Evolutionary conservation across 2,113 vertebrate species (phyloP).

Genomic region (Eulacestoma nigropectus): DNA sequence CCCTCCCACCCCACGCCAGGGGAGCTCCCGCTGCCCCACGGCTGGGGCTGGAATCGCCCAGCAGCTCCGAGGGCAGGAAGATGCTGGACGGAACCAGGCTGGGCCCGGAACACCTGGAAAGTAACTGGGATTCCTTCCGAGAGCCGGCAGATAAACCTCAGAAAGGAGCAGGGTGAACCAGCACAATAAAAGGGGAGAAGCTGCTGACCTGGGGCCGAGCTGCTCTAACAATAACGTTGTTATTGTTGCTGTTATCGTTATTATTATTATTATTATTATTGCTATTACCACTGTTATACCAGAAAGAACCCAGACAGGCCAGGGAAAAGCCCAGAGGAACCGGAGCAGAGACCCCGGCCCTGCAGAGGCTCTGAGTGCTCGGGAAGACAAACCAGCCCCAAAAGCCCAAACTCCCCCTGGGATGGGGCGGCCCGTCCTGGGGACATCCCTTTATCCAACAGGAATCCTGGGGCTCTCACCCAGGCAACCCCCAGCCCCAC

Average conservation of each 20-base stretch:
- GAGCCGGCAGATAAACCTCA: rapidly evolving
- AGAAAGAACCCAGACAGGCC: background rate
- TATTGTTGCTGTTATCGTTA: rapidly evolving
- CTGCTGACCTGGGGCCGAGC: background rate
- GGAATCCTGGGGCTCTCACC: background rate
- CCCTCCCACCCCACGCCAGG: background rate
- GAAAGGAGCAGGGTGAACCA: background rate
- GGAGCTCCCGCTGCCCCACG: background rate
- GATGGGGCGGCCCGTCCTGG: background rate
- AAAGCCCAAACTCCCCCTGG: too few species aligned
- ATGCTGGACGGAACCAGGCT: background rate
- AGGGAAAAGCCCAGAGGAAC: background rate
- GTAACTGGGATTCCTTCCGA: background rate
- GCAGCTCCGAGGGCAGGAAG: background rate
- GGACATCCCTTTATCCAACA: background rate
- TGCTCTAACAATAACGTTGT: rapidly evolving
- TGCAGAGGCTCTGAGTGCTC: background rate
- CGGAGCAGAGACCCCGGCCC: background rate
- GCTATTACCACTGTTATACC: rapidly evolving
- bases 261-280: background rate
- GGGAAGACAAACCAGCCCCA: rapidly evolving
- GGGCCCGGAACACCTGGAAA: background rate
- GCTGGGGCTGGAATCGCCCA: background rate
- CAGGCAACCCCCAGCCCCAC: background rate
- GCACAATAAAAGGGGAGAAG: background rate